phyloP scores from a whole-genome alignment of 1,140 invertebrate genomes.

The Myzus persicae region DNA sequence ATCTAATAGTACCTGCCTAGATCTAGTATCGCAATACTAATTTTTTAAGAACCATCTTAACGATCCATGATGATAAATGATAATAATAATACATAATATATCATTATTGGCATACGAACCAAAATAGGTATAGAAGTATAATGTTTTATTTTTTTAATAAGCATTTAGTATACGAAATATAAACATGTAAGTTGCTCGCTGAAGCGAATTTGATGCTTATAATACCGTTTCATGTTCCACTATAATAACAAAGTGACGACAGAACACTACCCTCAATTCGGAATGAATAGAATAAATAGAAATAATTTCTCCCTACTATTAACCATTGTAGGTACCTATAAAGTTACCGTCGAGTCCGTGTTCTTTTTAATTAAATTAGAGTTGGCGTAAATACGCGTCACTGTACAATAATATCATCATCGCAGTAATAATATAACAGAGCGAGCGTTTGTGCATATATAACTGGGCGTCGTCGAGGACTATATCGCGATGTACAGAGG shows the following conservation, averaged over 20 bases:
- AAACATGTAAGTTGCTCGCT: not conserved
- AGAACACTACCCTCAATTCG: not conserved
- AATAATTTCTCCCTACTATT: not conserved
- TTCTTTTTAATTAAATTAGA: not conserved
- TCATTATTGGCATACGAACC: too few species aligned
- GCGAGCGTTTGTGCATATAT: not conserved
- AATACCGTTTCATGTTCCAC: not conserved
- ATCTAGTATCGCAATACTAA: too few species aligned
- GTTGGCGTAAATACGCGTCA: not conserved
- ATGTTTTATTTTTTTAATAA: too few species aligned
- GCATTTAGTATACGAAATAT: too few species aligned
- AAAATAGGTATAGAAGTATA: too few species aligned
- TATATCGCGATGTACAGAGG: not conserved
- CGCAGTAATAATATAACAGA: not conserved
- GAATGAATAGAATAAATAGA: not conserved
- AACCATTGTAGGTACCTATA: not conserved
- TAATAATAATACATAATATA: too few species aligned
- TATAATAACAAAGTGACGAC: not conserved
- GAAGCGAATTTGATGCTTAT: not conserved
- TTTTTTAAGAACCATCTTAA: too few species aligned
- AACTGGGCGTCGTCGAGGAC: not conserved
- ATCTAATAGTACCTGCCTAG: too few species aligned
- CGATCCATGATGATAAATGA: too few species aligned
- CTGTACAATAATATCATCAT: not conserved
- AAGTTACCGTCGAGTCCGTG: not conserved